These are phyloP conservation scores for Petromus typicus DNA, from an alignment of 2,113 vertebrate species.

Conservation along the genomic window DNA sequence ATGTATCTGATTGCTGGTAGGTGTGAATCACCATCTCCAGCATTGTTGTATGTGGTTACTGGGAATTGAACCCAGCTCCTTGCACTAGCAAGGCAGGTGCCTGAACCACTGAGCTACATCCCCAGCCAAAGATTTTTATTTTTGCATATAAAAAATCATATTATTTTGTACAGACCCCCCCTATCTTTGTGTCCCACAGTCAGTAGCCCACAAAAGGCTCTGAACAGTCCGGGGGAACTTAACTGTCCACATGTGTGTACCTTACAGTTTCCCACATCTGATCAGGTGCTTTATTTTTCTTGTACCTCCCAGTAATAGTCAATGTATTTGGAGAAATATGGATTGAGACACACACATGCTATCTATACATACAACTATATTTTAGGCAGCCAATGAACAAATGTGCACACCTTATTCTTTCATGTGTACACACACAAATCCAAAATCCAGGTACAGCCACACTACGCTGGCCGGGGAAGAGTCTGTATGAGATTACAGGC, in stretches of 20 bases:
- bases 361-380: background rate
- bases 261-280: background rate
- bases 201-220: background rate
- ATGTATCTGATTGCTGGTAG: too few species aligned
- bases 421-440: background rate
- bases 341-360: background rate
- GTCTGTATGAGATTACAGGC: background rate
- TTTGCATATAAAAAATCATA: background rate
- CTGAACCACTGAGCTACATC: too few species aligned
- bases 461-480: constrained; percentile 4
- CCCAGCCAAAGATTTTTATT: too few species aligned
- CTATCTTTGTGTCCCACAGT: background rate
- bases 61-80: too few species aligned
- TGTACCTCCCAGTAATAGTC: background rate
- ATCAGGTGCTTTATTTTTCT: background rate
- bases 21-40: too few species aligned
- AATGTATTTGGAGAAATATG: background rate
- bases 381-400: background rate
- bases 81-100: too few species aligned
- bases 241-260: background rate
- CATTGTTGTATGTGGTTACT: too few species aligned
- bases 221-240: background rate
- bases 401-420: background rate
- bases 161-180: background rate
- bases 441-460: background rate